phyloP scores from a whole-genome alignment of 2,888 invertebrate genomes.

The Chelonus formosanus region DNA sequence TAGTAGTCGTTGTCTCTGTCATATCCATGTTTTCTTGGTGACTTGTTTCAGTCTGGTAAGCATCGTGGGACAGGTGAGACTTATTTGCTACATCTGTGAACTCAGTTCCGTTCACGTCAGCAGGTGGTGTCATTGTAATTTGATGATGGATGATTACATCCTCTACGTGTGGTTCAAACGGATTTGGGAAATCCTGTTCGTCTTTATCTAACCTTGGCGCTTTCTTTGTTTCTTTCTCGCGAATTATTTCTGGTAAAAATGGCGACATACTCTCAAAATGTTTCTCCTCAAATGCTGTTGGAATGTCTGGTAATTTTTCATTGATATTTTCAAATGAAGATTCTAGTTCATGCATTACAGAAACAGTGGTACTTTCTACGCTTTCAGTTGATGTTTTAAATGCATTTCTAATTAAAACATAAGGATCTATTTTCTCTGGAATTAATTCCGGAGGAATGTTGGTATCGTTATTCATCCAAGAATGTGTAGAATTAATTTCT shows the following conservation, averaged over 20 bases:
- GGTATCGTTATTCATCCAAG: constrained; percentile 29
- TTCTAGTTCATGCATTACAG: constrained; percentile 31
- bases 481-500: constrained; percentile 31
- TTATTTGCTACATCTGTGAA: constrained; percentile 38
- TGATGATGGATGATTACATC: constrained; percentile 49
- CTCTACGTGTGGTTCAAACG: constrained; percentile 61
- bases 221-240: constrained; percentile 58
- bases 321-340: constrained; percentile 41
- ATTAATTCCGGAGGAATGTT: constrained; percentile 50
- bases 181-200: constrained; percentile 67
- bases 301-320: constrained; percentile 39
- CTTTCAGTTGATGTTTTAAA: constrained; percentile 12
- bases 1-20: constrained; percentile 36
- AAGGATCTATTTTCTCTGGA: constrained; percentile 46
- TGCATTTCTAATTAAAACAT: constrained; percentile 18
- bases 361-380: constrained; percentile 18
- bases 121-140: constrained; percentile 21
- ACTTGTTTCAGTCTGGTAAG: constrained; percentile 27
- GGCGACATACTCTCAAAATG: constrained; percentile 72
- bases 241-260: constrained; percentile 74
- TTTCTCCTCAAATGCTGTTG: constrained; percentile 46
- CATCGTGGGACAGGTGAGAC: constrained; percentile 33
- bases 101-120: constrained; percentile 35
- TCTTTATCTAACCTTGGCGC: constrained; percentile 67
- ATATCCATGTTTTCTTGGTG: constrained; percentile 35